These are phyloP conservation scores for Regulus satrapa DNA, from an alignment of 2,113 vertebrate genomes.

Conservation along the genomic window DNA sequence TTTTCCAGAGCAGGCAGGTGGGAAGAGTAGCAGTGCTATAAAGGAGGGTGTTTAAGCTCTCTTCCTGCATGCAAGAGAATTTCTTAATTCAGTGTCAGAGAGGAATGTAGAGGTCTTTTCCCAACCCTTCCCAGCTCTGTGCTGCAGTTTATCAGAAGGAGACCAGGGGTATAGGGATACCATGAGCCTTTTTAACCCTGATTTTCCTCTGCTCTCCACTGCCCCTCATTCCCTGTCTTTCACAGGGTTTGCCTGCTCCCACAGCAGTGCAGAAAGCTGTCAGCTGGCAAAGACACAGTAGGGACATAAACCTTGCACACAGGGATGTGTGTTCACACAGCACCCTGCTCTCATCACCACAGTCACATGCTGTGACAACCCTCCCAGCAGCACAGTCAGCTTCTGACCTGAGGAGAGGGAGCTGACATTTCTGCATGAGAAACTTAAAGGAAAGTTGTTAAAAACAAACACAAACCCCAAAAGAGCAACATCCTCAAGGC, in stretches of 20 bases:
- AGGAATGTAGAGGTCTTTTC: background rate
- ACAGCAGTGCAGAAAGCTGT: background rate
- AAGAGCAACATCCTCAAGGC: background rate
- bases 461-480: background rate
- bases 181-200: background rate
- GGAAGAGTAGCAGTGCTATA: background rate
- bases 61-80: background rate
- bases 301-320: background rate
- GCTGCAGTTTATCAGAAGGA: background rate
- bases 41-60: background rate
- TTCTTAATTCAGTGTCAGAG: background rate
- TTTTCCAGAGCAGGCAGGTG: background rate
- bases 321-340: background rate
- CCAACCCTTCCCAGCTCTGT: background rate
- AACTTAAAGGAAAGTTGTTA: background rate
- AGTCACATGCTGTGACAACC: background rate
- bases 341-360: background rate
- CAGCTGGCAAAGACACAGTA: background rate
- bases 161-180: background rate
- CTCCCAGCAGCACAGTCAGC: background rate
- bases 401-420: background rate
- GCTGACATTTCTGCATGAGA: background rate
- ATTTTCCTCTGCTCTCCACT: background rate
- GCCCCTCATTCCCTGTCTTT: background rate
- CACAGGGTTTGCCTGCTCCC: background rate